Conservation (phyloP, 1,140 invertebrate genomes). For the Anthonomus grandis region DNA sequence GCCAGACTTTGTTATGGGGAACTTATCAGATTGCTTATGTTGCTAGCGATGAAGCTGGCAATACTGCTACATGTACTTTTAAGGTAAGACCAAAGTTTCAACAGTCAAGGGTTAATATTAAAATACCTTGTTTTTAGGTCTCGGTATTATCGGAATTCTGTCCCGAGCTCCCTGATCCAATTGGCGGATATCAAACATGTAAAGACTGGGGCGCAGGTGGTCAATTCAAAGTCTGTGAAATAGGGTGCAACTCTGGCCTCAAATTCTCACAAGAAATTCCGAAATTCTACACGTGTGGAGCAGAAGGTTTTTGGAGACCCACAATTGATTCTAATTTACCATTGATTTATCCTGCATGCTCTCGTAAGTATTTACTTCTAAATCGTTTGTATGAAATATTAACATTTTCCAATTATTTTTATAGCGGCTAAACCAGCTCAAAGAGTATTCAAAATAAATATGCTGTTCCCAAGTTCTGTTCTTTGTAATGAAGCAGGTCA, state of each 20-base stretch:
- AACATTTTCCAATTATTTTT: conserved; percentile 30
- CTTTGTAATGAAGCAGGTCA: conserved; percentile 92
- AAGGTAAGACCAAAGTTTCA: conserved; percentile 50
- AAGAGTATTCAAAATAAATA: conserved; percentile 86
- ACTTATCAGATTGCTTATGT: conserved; percentile 91
- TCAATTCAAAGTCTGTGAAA: conserved; percentile 92
- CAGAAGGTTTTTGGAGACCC: conserved; percentile 94
- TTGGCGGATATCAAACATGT: conserved; percentile 86
- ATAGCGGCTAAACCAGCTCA: conserved; percentile 78
- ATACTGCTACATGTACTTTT: conserved; percentile 88
- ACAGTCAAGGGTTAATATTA: neutral
- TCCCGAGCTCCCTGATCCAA: conserved; percentile 78
- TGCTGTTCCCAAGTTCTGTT: conserved; percentile 91
- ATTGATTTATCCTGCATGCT: conserved; percentile 86
- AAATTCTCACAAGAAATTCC: conserved; percentile 88
- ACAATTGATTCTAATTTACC: conserved; percentile 74
- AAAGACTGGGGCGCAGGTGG: conserved; percentile 94
- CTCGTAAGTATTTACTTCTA: conserved; percentile 57
- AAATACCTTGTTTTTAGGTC: conserved; percentile 51
- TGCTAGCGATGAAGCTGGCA: conserved; percentile 86
- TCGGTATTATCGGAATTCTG: conserved; percentile 90
- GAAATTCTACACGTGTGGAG: conserved; percentile 93
- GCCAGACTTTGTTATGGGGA: conserved; percentile 90
- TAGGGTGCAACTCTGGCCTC: conserved; percentile 79
- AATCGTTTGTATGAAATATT: neutral